Conservation (phyloP, 2,113 vertebrate species). For the Salvelinus alpinus region DNA sequence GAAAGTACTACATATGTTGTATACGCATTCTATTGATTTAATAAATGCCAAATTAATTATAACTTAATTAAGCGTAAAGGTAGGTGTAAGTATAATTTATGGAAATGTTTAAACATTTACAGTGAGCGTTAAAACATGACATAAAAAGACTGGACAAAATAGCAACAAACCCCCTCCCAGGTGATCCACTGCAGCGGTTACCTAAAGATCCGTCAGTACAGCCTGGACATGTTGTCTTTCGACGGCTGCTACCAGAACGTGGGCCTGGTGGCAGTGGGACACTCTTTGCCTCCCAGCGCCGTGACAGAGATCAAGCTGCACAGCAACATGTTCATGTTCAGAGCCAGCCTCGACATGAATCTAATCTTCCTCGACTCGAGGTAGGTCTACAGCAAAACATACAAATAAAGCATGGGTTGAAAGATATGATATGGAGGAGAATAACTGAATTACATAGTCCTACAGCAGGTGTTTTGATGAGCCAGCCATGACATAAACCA, state of each 20-base stretch:
- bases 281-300: slow-evolving; percentile 92
- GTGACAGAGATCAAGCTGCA: slow-evolving; percentile 97
- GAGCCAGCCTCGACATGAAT: slow-evolving; percentile 97
- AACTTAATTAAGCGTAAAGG: too few species aligned
- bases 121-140: too few species aligned
- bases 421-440: too few species aligned
- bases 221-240: slow-evolving; percentile 95
- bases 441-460: too few species aligned
- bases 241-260: slow-evolving; percentile 98
- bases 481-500: too few species aligned
- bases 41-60: too few species aligned
- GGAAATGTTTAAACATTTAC: too few species aligned
- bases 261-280: slow-evolving; percentile 94
- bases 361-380: slow-evolving; percentile 97
- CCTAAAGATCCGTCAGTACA: slow-evolving; percentile 97
- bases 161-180: slow-evolving; percentile 53
- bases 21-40: too few species aligned
- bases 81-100: too few species aligned
- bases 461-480: too few species aligned
- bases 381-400: slow-evolving; percentile 59
- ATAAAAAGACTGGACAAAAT: too few species aligned
- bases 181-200: slow-evolving; percentile 98
- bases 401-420: neutral
- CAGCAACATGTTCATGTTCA: slow-evolving; percentile 99
- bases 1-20: too few species aligned